Evolutionary conservation across 2,888 invertebrate genomes (phyloP).

Genomic region (Polia nebulosa): DNA sequence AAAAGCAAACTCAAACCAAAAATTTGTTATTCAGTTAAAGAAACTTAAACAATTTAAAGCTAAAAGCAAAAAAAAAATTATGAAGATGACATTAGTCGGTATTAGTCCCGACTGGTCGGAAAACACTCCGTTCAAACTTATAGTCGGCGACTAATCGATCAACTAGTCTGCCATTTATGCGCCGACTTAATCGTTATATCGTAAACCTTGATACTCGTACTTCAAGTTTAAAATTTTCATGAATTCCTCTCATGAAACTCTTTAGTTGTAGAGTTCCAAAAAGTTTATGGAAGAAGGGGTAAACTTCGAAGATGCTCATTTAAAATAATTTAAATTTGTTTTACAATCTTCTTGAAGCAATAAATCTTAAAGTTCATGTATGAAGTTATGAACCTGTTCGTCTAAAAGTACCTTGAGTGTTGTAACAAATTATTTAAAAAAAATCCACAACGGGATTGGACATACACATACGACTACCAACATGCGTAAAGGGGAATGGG

Average conservation of each 20-base stretch:
- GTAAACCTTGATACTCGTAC: slow-evolving; percentile 6
- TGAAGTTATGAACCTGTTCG: background rate
- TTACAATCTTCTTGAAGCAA: slow-evolving; percentile 32
- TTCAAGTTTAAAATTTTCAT: slow-evolving; percentile 17
- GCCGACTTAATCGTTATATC: background rate
- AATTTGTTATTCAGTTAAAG: background rate
- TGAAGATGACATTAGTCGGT: no score
- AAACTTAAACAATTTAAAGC: background rate
- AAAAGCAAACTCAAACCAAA: background rate
- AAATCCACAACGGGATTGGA: no score
- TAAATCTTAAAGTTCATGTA: slow-evolving; percentile 26
- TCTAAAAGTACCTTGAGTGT: no score
- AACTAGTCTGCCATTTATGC: no score
- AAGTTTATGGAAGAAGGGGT: background rate
- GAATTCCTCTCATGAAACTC: slow-evolving; percentile 16
- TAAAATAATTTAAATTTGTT: slow-evolving; percentile 44
- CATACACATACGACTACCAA: background rate
- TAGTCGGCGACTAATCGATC: background rate
- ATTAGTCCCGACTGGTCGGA: background rate
- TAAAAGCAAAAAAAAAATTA: background rate
- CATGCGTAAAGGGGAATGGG: background rate
- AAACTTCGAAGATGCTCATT: slow-evolving; percentile 29
- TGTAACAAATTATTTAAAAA: no score
- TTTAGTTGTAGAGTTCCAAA: background rate
- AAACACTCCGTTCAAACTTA: background rate